Conservation (phyloP, 1,140 invertebrate genomes). For the Gonatopus flavifemur region DNA sequence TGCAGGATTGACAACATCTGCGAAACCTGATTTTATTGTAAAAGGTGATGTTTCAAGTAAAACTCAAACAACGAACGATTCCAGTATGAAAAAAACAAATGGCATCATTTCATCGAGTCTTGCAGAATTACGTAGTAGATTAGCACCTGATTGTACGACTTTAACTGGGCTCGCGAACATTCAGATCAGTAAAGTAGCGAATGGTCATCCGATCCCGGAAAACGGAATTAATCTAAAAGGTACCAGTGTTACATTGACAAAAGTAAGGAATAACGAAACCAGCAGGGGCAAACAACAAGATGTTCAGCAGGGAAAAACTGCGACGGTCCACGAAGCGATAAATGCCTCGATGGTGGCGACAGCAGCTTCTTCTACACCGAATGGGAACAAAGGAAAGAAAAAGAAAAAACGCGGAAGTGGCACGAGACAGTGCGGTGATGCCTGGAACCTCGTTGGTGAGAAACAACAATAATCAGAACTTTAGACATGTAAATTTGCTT, state of each 20-base stretch:
- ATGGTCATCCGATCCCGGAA: slow-evolving; percentile 53
- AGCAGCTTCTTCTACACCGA: slow-evolving; percentile 8
- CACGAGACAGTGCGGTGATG: slow-evolving; percentile 51
- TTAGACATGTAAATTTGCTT: slow-evolving; percentile 41
- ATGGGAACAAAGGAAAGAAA: slow-evolving; percentile 51
- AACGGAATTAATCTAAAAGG: slow-evolving; percentile 54
- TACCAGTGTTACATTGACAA: slow-evolving; percentile 54
- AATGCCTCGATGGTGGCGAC: slow-evolving; percentile 30
- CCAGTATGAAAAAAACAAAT: slow-evolving; percentile 32
- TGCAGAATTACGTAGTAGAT: slow-evolving; percentile 42
- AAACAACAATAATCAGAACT: slow-evolving; percentile 48
- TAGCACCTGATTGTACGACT: slow-evolving; percentile 40
- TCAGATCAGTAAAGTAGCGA: slow-evolving; percentile 55
- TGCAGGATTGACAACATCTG: slow-evolving; percentile 46
- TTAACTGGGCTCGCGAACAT: slow-evolving; percentile 50
- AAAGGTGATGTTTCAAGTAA: slow-evolving; percentile 40
- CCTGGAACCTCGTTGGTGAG: slow-evolving; percentile 63
- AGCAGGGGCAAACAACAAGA: slow-evolving; percentile 28
- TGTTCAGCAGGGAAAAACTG: slow-evolving; percentile 24
- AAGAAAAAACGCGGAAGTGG: slow-evolving; percentile 58
- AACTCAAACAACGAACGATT: background rate
- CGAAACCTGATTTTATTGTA: slow-evolving; percentile 53
- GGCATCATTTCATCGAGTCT: slow-evolving; percentile 41
- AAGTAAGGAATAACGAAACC: slow-evolving; percentile 39
- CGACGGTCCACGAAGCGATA: slow-evolving; percentile 38